Evolutionary conservation across 1,140 invertebrate species (phyloP).

Genomic region (Drosophila orena): DNA sequence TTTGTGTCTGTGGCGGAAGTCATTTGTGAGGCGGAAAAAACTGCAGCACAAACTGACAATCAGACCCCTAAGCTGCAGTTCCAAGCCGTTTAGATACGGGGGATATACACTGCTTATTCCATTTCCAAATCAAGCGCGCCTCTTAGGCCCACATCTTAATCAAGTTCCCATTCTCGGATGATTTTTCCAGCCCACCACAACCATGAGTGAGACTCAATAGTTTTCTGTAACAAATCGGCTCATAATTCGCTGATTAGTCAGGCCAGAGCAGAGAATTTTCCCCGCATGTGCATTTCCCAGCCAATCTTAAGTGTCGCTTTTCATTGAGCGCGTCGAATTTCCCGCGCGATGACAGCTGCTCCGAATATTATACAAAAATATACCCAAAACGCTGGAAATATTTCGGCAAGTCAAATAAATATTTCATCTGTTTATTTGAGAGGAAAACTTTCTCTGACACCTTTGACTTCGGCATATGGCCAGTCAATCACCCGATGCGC

Average conservation of each 20-base stretch:
- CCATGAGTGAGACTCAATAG: conserved; percentile 22
- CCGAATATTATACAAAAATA: conserved; percentile 29
- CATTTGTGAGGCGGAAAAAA: conserved; percentile 59
- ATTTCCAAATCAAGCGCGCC: conserved; percentile 15
- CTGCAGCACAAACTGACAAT: conserved; percentile 15
- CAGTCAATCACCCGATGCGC: conserved; percentile 49
- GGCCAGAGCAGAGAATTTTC: conserved; percentile 20
- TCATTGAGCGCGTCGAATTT: conserved; percentile 77
- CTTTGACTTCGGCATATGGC: conserved; percentile 67
- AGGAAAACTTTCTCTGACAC: conserved; percentile 55
- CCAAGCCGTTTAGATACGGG: conserved; percentile 1
- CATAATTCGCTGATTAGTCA: conserved; percentile 77
- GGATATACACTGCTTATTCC: conserved; percentile 4
- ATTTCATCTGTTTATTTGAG: conserved; percentile 38
- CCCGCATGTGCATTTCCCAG: conserved; percentile 4
- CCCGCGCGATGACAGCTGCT: conserved; percentile 50
- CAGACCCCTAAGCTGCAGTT: conserved; percentile 12
- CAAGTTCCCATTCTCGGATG: conserved; percentile 31
- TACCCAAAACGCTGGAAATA: conserved; percentile 37
- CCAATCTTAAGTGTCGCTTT: conserved; percentile 66
- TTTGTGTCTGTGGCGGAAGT: conserved; percentile 80
- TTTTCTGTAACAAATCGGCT: conserved; percentile 70
- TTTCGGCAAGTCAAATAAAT: conserved; percentile 66
- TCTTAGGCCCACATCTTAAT: conserved; percentile 65
- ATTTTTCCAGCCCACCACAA: conserved; percentile 18